phyloP scores from a whole-genome alignment of 1,140 invertebrate species.

The Magallana gigas region DNA sequence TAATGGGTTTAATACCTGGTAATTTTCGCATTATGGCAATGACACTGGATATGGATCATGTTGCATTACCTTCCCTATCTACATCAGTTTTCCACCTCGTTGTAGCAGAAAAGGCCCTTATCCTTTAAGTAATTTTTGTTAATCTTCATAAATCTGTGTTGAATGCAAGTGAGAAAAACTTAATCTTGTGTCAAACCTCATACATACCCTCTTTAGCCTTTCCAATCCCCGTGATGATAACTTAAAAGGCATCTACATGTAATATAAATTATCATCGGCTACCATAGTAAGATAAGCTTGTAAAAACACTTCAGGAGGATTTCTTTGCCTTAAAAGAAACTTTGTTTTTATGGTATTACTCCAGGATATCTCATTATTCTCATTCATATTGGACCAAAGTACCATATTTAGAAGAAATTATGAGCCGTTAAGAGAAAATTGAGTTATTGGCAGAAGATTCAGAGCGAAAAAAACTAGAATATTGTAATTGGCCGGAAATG shows the following conservation, averaged over 20 bases:
- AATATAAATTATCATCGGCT: neutral
- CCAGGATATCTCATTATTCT: neutral
- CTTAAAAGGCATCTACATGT: conserved; percentile 6
- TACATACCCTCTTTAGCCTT: conserved; percentile 7
- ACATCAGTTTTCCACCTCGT: neutral
- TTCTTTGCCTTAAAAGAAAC: too few relatives aligned
- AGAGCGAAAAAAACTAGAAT: neutral
- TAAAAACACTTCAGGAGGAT: neutral
- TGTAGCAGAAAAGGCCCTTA: neutral
- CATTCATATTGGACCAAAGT: neutral
- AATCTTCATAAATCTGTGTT: conserved; percentile 22
- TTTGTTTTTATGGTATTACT: too few relatives aligned
- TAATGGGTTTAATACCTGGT: conserved; percentile 37
- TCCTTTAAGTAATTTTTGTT: conserved; percentile 32
- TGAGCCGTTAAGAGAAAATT: neutral
- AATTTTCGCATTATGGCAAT: conserved; percentile 34
- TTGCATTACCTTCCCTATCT: conserved; percentile 21
- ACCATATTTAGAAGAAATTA: neutral
- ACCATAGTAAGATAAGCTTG: neutral
- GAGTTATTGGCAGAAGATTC: neutral
- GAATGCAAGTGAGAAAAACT: conserved; percentile 31
- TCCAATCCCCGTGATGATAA: conserved; percentile 12
- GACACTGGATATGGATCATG: conserved; percentile 15
- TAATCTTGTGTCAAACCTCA: conserved; percentile 25
- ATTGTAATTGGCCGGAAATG: conserved; percentile 36